phyloP scores from a whole-genome alignment of 2,113 vertebrate species.

The Chascanopsetta lugubris region DNA sequence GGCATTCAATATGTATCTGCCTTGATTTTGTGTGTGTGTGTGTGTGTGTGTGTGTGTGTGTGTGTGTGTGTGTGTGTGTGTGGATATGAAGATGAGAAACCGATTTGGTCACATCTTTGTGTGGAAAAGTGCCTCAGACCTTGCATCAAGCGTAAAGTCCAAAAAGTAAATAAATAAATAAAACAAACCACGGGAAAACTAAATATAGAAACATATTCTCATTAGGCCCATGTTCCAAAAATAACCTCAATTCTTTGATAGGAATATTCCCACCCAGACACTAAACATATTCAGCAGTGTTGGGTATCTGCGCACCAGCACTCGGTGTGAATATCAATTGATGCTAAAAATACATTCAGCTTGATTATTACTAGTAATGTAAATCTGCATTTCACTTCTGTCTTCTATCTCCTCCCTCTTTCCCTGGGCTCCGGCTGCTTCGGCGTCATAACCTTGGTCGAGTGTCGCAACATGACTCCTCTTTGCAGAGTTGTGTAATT shows the following conservation, averaged over 20 bases:
- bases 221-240: neutral
- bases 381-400: neutral
- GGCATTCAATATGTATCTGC: conserved; percentile 52
- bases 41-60: conserved; percentile 42
- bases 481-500: neutral
- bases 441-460: too few species aligned
- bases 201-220: too few species aligned
- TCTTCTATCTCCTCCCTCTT: neutral
- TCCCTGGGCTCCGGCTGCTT: neutral
- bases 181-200: too few species aligned
- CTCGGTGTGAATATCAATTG: neutral
- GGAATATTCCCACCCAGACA: neutral
- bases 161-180: too few species aligned
- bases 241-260: neutral
- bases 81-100: conserved; percentile 66
- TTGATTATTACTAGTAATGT: neutral
- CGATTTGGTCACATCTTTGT: conserved; percentile 33
- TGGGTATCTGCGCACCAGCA: neutral
- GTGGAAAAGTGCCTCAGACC: conserved; percentile 17
- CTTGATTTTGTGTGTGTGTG: conserved; percentile 24
- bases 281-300: neutral
- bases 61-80: conserved; percentile 40
- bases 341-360: neutral
- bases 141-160: conserved; percentile 4
- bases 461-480: neutral